Conservation (phyloP, 2,113 vertebrate genomes). For the Murina feae region DNA sequence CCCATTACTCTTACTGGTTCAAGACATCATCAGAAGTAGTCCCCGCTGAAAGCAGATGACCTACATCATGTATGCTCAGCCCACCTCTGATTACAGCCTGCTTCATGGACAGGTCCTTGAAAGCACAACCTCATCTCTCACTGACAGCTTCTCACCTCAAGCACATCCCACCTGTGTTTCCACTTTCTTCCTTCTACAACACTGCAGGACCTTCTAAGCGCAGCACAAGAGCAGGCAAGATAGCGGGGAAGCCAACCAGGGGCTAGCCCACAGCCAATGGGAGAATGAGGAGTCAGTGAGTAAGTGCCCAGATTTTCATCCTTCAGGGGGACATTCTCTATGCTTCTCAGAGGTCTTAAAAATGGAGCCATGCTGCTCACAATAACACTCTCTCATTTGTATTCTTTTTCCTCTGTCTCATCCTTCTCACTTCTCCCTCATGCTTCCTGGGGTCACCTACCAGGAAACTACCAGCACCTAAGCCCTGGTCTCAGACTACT, state of each 20-base stretch:
- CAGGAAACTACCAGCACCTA: neutral
- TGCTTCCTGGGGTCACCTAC: neutral
- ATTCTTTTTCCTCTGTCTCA: neutral
- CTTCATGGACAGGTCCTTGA: neutral
- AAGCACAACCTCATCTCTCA: neutral
- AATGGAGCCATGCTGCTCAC: neutral
- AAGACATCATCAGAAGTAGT: neutral
- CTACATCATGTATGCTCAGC: neutral
- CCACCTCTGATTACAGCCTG: neutral
- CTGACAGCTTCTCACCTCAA: neutral
- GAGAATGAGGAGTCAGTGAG: neutral
- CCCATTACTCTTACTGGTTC: neutral
- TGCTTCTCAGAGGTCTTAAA: neutral
- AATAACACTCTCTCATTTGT: neutral
- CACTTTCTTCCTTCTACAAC: neutral
- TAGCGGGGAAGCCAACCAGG: neutral
- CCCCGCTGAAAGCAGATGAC: neutral
- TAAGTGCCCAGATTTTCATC: neutral
- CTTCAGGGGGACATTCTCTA: neutral
- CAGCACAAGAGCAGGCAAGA: neutral
- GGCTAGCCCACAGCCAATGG: neutral
- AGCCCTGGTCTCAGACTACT: neutral
- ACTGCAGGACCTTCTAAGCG: neutral
- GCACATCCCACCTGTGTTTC: neutral
- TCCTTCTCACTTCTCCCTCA: neutral